These are phyloP conservation scores for Paralvinella palmiformis DNA, from an alignment of 1,140 invertebrate genomes.

Conservation along the genomic window DNA sequence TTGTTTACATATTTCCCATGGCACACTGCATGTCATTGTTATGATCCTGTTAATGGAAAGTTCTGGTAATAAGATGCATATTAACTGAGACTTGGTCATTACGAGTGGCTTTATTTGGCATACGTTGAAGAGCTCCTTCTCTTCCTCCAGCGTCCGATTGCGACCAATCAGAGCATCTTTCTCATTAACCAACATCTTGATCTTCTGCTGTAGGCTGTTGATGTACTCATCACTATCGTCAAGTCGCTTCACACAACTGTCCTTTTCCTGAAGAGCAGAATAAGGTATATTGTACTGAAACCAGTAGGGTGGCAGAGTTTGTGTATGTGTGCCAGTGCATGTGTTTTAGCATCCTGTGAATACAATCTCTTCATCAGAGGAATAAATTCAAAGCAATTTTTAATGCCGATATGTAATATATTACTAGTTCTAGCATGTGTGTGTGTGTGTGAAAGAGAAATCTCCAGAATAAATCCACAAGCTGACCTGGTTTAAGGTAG, in stretches of 20 bases:
- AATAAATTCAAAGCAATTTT: too few relatives aligned
- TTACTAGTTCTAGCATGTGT: too few relatives aligned
- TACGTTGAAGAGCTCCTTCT: constrained; percentile 41
- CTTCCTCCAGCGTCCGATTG: constrained; percentile 30
- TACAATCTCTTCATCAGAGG: too few relatives aligned
- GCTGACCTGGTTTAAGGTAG: too few relatives aligned
- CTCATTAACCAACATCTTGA: constrained; percentile 30
- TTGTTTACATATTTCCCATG: not conserved
- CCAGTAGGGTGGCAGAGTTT: too few relatives aligned
- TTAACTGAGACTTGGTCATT: not conserved
- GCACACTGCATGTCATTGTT: not conserved
- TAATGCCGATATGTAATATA: too few relatives aligned
- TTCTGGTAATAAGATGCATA: not conserved
- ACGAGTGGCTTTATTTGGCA: not conserved
- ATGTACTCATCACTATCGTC: constrained; percentile 24
- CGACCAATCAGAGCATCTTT: constrained; percentile 38
- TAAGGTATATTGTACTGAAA: too few relatives aligned
- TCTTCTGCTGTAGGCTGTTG: constrained; percentile 21
- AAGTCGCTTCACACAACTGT: constrained; percentile 19
- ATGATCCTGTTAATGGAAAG: not conserved
- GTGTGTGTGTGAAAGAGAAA: too few relatives aligned
- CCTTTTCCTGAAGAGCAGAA: constrained; percentile 30
- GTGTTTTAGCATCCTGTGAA: too few relatives aligned
- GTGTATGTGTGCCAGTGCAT: too few relatives aligned
- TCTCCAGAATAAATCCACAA: too few relatives aligned